These are phyloP conservation scores for Nysson spinosus DNA, from an alignment of 2,888 invertebrate species.

Conservation along the genomic window DNA sequence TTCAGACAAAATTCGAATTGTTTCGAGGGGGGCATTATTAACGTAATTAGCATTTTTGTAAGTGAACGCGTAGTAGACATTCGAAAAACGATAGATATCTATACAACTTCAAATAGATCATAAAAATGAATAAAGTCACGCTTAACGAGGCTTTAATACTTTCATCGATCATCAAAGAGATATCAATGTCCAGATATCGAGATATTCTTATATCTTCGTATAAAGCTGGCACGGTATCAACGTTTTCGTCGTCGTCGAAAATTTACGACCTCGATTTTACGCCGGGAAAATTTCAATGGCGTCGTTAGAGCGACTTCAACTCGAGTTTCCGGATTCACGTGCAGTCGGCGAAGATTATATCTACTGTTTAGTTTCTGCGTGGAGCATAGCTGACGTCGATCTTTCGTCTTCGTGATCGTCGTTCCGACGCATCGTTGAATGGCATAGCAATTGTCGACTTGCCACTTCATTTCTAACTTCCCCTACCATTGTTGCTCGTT, in stretches of 20 bases:
- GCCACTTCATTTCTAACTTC: neutral
- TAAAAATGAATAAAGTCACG: too few relatives aligned
- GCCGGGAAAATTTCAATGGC: constrained; percentile 19
- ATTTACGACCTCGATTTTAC: constrained; percentile 23
- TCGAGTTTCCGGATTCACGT: constrained; percentile 15
- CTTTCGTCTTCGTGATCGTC: neutral
- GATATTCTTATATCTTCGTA: neutral
- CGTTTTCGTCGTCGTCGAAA: constrained; percentile 3
- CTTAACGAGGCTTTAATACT: too few relatives aligned
- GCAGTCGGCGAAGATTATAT: constrained; percentile 37
- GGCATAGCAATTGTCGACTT: constrained; percentile 5
- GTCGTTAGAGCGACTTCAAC: constrained; percentile 38
- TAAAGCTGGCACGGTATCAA: constrained; percentile 3
- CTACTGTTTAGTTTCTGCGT: constrained; percentile 18
- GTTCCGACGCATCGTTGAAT: constrained; percentile 3
- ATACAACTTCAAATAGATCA: too few relatives aligned
- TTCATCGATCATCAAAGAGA: too few relatives aligned
- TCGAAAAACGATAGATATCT: too few relatives aligned
- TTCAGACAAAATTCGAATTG: too few relatives aligned
- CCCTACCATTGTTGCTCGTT: neutral
- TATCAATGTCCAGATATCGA: too few relatives aligned
- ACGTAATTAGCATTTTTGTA: too few relatives aligned
- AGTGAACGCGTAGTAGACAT: too few relatives aligned
- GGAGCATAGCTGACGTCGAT: constrained; percentile 12
- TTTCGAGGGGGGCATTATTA: too few relatives aligned